These are phyloP conservation scores for Lepus americanus DNA, from an alignment of 2,113 vertebrate species.

Conservation along the genomic window DNA sequence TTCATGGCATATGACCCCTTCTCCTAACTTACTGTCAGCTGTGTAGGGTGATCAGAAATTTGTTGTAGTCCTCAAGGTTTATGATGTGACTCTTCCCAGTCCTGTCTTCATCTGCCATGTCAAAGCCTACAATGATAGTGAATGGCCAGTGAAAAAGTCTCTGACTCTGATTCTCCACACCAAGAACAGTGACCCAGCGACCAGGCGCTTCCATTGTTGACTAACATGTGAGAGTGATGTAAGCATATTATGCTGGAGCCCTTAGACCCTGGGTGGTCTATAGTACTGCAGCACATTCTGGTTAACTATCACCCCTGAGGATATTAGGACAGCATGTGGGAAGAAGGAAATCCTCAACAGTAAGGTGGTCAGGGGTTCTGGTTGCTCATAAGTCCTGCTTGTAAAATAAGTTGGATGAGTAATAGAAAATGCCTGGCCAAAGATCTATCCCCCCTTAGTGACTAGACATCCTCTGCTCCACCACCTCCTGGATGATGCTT, in stretches of 20 bases:
- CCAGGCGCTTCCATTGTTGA: too few species aligned
- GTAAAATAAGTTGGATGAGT: neutral
- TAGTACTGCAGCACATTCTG: neutral
- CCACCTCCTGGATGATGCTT: neutral
- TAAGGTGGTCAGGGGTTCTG: neutral
- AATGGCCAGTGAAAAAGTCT: neutral
- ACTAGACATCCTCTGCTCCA: too few species aligned
- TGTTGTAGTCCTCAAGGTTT: too few species aligned
- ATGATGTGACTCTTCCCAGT: accelerated
- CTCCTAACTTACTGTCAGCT: neutral
- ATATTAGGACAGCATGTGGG: accelerated
- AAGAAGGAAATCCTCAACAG: too few species aligned
- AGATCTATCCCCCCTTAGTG: accelerated
- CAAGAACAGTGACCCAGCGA: neutral
- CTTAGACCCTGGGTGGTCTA: neutral
- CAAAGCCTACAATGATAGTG: neutral
- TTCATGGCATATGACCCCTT: too few species aligned
- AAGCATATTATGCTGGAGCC: neutral
- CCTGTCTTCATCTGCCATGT: neutral
- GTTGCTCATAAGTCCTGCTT: neutral
- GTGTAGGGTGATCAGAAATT: neutral
- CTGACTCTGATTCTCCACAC: neutral
- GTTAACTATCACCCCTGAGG: too few species aligned
- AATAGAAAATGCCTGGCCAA: too few species aligned
- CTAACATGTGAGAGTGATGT: neutral